Evolutionary conservation across 1,140 invertebrate species (phyloP).

Genomic region (Prorops nasuta): DNA sequence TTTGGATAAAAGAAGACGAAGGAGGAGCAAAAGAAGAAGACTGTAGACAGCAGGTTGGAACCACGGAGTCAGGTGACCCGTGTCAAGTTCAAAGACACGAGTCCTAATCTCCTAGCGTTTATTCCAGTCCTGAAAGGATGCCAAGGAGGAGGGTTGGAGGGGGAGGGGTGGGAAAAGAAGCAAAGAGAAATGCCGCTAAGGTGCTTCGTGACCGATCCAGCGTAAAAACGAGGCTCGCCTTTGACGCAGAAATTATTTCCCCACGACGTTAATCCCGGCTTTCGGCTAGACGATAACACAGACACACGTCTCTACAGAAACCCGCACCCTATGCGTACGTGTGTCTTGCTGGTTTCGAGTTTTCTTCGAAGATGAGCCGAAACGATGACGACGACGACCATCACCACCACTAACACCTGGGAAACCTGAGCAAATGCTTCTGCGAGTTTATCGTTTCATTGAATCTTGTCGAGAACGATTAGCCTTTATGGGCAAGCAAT

Average conservation of each 20-base stretch:
- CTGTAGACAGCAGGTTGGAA: constrained; percentile 19
- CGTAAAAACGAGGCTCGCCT: constrained; percentile 25
- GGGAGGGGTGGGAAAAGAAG: not conserved
- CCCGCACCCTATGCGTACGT: no score
- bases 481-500: no score
- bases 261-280: constrained; percentile 24
- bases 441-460: no score
- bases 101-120: constrained; percentile 41
- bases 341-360: no score
- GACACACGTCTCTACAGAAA: no score
- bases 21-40: not conserved
- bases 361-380: no score
- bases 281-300: constrained; percentile 9
- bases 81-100: constrained; percentile 53
- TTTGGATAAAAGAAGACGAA: constrained; percentile 1
- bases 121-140: constrained; percentile 29
- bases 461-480: no score
- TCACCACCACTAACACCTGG: no score
- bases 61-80: constrained; percentile 46
- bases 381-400: no score
- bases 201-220: constrained; percentile 26
- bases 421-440: no score
- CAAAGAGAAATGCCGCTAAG: constrained; percentile 12
- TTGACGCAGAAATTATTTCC: constrained; percentile 34
- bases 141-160: constrained; percentile 1